phyloP scores from a whole-genome alignment of 2,888 invertebrate species.

The Chaetoderma sp. region DNA sequence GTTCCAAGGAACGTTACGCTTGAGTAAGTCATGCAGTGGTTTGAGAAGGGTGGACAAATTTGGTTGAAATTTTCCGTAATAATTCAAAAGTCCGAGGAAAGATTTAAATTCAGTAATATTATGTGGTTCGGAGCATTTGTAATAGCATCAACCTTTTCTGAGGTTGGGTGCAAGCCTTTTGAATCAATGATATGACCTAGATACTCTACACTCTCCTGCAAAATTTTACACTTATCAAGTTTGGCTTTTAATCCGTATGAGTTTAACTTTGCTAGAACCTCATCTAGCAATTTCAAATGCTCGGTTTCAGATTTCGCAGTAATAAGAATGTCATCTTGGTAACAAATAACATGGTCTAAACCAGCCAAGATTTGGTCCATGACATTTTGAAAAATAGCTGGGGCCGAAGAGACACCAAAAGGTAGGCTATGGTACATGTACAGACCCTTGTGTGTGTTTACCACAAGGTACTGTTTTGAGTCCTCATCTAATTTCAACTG shows the following conservation, averaged over 20 bases:
- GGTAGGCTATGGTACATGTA: slow-evolving; percentile 16
- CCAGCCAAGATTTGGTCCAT: neutral
- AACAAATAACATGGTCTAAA: neutral
- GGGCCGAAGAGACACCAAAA: slow-evolving; percentile 8
- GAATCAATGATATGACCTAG: neutral
- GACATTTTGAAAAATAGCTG: neutral
- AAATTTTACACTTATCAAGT: neutral
- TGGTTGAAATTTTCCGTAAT: slow-evolving; percentile 9
- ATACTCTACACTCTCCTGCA: neutral
- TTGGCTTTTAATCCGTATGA: slow-evolving; percentile 14
- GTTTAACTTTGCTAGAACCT: slow-evolving; percentile 26
- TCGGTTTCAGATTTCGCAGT: neutral
- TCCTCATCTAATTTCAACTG: neutral
- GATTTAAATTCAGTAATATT: neutral
- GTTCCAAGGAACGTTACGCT: slow-evolving; percentile 25
- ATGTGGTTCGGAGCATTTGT: neutral
- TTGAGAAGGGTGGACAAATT: slow-evolving; percentile 3
- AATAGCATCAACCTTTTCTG: neutral
- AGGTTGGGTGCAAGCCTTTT: neutral
- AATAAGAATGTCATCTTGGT: slow-evolving; percentile 37
- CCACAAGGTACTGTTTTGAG: neutral
- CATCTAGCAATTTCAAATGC: neutral
- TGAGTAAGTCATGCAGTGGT: slow-evolving; percentile 19
- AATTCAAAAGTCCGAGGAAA: neutral
- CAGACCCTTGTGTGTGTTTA: neutral